Conservation (phyloP, 1,140 invertebrate genomes). For the Nomia melanderi region DNA sequence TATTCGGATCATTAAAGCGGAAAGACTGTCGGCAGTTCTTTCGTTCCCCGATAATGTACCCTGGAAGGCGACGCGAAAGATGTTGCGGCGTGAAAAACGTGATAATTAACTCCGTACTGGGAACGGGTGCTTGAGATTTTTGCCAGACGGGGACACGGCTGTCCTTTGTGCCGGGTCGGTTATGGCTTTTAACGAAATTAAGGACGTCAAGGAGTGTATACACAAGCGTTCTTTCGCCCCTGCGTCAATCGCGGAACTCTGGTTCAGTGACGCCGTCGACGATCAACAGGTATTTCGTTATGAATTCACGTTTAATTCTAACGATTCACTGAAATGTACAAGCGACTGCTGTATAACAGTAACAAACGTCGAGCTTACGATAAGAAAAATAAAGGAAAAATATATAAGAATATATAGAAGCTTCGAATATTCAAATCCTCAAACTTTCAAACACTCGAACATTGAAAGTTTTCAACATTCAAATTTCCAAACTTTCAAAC, state of each 20-base stretch:
- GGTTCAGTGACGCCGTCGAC: neutral
- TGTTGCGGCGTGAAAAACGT: slow-evolving; percentile 11
- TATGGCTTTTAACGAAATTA: slow-evolving; percentile 35
- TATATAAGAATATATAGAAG: no score
- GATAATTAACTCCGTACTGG: slow-evolving; percentile 28
- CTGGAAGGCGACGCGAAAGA: slow-evolving; percentile 2
- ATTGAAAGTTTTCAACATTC: no score
- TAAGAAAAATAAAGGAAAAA: neutral
- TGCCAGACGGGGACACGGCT: neutral
- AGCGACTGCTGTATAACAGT: no score
- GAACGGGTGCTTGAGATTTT: slow-evolving; percentile 45
- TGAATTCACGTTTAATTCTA: slow-evolving; percentile 5
- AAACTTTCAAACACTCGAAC: no score
- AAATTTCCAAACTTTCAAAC: no score
- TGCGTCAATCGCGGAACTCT: no score
- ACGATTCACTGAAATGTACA: neutral
- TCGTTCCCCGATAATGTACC: neutral
- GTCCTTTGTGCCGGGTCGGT: neutral
- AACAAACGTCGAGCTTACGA: no score
- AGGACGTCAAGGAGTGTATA: slow-evolving; percentile 15
- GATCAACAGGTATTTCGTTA: slow-evolving; percentile 30
- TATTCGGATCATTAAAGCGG: neutral
- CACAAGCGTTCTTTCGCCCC: neutral
- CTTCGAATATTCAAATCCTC: no score
- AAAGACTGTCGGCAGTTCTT: neutral